Percentiles rank a stretch among this genome's conserved stretches.
Evolutionary conservation across 2,113 vertebrate species (phyloP).

Genomic region (Passer montanus): DNA sequence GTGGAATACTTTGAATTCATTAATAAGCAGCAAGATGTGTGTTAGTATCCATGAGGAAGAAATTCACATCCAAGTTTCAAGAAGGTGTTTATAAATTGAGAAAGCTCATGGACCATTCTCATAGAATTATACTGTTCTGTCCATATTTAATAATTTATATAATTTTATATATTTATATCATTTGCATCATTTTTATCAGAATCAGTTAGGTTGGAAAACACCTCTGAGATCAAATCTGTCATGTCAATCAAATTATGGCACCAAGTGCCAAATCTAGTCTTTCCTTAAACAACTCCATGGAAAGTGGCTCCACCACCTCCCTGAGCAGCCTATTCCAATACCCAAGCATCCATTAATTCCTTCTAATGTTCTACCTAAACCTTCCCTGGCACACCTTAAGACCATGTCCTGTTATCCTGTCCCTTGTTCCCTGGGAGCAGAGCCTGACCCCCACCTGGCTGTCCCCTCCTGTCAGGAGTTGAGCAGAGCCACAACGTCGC

Average conservation of each 20-base stretch:
- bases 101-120: neutral
- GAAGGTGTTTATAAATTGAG: neutral
- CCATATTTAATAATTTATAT: neutral
- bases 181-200: neutral
- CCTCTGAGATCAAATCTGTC: neutral
- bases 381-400: neutral
- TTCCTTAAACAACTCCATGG: neutral
- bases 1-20: neutral
- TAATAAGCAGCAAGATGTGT: neutral
- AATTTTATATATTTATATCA: neutral
- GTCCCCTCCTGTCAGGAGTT: neutral
- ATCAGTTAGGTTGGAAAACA: neutral
- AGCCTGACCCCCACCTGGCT: rapidly evolving
- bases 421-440: neutral
- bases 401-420: neutral
- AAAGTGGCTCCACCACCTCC: neutral
- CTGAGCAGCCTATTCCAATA: neutral
- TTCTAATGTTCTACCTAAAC: neutral
- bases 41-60: neutral
- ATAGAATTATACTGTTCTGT: neutral
- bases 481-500: neutral
- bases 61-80: neutral
- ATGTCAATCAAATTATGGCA: rapidly evolving
- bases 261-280: rapidly evolving
- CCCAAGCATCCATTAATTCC: neutral